These are phyloP conservation scores for Chionomys nivalis DNA, from an alignment of 2,113 vertebrate genomes.

Conservation along the genomic window DNA sequence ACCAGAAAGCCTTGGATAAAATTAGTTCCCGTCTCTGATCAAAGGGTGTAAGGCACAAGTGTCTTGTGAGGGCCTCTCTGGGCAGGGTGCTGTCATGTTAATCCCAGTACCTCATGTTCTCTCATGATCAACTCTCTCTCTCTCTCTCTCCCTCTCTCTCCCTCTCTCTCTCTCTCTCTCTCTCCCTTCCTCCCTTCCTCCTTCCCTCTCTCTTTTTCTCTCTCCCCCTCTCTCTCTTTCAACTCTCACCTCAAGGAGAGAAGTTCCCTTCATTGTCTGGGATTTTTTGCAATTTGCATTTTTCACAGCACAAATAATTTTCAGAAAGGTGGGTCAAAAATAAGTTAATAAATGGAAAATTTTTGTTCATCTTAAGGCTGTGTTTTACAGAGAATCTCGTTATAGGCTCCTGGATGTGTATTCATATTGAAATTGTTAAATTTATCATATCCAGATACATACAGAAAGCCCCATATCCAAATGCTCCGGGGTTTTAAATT, in stretches of 20 bases:
- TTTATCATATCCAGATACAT: not conserved
- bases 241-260: conserved; percentile 46
- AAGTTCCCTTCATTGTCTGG: conserved; percentile 29
- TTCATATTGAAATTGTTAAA: conserved; percentile 6
- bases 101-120: not conserved
- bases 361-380: not conserved
- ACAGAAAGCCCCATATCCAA: not conserved
- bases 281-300: conserved; percentile 48
- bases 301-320: conserved; percentile 62
- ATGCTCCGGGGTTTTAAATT: not conserved
- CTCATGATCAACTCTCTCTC: not conserved
- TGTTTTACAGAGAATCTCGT: conserved; percentile 18
- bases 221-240: not conserved
- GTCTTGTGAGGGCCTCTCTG: conserved; percentile 2
- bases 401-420: conserved; percentile 26
- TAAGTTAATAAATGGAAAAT: conserved; percentile 41
- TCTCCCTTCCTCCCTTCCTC: too few species aligned
- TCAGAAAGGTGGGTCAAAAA: not conserved
- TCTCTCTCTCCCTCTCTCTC: not conserved
- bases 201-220: too few species aligned
- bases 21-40: conserved; percentile 49
- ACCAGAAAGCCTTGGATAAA: conserved; percentile 40
- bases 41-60: conserved; percentile 19
- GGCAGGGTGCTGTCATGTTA: not conserved
- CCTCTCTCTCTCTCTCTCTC: not conserved